Evolutionary conservation across 2,797 vertebrate genomes (phyloP).

Genomic region (Characodon lateralis): DNA sequence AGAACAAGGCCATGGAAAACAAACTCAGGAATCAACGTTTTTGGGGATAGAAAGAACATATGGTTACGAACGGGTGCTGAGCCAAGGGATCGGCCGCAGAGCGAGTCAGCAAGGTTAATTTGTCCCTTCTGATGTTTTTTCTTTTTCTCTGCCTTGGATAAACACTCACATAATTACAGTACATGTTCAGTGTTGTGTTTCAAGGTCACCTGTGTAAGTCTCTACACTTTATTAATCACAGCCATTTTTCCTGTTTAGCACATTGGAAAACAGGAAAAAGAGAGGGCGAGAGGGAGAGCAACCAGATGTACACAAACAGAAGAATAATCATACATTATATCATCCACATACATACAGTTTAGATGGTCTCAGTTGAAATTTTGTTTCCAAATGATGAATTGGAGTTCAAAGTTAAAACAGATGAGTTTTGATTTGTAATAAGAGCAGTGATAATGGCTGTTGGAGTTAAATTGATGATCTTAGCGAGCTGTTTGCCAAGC

Average conservation of each 20-base stretch:
- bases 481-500: not conserved
- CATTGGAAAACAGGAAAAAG: not conserved
- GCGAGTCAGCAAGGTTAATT: slow-evolving; percentile 63
- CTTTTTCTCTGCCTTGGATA: slow-evolving; percentile 45
- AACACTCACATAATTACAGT: slow-evolving; percentile 54
- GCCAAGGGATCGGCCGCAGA: slow-evolving; percentile 27
- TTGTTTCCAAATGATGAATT: not conserved
- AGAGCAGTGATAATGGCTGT: not conserved
- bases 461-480: not conserved
- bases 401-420: not conserved
- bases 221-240: slow-evolving; percentile 43
- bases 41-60: slow-evolving; percentile 48
- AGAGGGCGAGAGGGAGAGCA: slow-evolving; percentile 7
- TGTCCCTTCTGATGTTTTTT: slow-evolving; percentile 53
- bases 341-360: not conserved
- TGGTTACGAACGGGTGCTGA: slow-evolving; percentile 46
- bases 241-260: slow-evolving; percentile 24
- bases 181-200: slow-evolving; percentile 37
- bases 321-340: not conserved
- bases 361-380: not conserved
- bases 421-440: not conserved
- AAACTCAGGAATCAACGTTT: slow-evolving; percentile 12
- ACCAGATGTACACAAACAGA: slow-evolving; percentile 10
- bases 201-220: slow-evolving; percentile 33
- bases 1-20: slow-evolving; percentile 5